Evolutionary conservation across 1,140 invertebrate species (phyloP).

Genomic region (Drosophila mayri): DNA sequence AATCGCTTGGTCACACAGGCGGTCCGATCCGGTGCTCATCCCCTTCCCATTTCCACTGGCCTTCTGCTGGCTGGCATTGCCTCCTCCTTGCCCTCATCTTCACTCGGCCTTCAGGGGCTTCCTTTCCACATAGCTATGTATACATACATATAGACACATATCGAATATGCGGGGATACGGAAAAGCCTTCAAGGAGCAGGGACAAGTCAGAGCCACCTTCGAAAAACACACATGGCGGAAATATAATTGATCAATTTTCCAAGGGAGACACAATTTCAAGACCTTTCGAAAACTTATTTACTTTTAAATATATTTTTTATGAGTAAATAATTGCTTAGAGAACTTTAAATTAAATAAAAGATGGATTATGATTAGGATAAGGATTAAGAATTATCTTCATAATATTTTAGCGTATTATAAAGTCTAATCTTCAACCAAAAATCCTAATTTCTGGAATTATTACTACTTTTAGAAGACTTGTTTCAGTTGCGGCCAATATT

Average conservation of each 20-base stretch:
- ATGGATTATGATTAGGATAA: background rate
- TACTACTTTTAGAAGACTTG: background rate
- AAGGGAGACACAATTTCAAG: background rate
- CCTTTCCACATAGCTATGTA: conserved; percentile 7
- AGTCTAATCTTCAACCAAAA: background rate
- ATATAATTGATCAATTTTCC: conserved; percentile 19
- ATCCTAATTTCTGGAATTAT: background rate
- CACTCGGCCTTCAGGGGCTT: conserved; percentile 40
- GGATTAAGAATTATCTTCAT: background rate
- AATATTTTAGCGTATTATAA: background rate
- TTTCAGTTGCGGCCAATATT: background rate
- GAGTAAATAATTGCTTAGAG: background rate
- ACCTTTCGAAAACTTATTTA: background rate
- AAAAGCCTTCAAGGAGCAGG: conserved; percentile 27
- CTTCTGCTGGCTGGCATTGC: conserved; percentile 19
- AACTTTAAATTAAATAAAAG: background rate
- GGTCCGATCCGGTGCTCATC: conserved; percentile 41
- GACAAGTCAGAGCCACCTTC: conserved; percentile 14
- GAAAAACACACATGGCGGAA: conserved; percentile 9
- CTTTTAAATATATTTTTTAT: background rate
- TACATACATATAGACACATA: conserved; percentile 15
- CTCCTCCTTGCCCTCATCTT: conserved; percentile 8
- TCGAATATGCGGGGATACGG: conserved; percentile 24
- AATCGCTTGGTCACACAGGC: conserved; percentile 76
- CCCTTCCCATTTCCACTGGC: conserved; percentile 13